Conservation (phyloP, 2,888 invertebrate species). For the Lordiphosa andalusiaca region DNA sequence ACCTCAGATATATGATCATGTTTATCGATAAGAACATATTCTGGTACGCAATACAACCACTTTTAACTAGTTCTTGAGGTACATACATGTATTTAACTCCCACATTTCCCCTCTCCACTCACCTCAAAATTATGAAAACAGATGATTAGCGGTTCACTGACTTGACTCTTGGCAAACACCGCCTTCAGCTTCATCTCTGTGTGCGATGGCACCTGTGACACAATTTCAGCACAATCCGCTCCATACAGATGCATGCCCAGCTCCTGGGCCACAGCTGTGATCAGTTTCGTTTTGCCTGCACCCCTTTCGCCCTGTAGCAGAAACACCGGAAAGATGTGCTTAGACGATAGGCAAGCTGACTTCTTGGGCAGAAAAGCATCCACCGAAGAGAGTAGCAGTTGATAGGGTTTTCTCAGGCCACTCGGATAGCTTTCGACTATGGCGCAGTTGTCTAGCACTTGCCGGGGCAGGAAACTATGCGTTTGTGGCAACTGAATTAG, state of each 20-base stretch:
- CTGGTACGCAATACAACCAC: too few species aligned
- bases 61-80: too few species aligned
- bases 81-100: too few species aligned
- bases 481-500: constrained; percentile 74
- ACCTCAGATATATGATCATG: too few species aligned
- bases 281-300: constrained; percentile 84
- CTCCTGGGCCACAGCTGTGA: constrained; percentile 82
- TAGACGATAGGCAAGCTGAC: constrained; percentile 77
- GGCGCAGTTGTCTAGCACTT: constrained; percentile 73
- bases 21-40: too few species aligned
- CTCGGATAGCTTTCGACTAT: constrained; percentile 83
- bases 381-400: constrained; percentile 84
- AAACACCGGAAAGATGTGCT: constrained; percentile 84
- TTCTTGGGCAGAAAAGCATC: constrained; percentile 83
- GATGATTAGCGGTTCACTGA: constrained; percentile 88
- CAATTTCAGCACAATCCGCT: constrained; percentile 87
- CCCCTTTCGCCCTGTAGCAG: constrained; percentile 86
- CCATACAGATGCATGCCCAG: constrained; percentile 86
- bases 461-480: constrained; percentile 77
- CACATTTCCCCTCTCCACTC: not conserved
- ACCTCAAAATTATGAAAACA: constrained; percentile 83
- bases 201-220: constrained; percentile 89
- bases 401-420: constrained; percentile 83
- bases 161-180: constrained; percentile 85
- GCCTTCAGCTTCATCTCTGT: constrained; percentile 90